Percentiles rank a stretch among this genome's conserved stretches.
Conservation (phyloP, 2,113 vertebrate genomes). For the Ploceus nigricollis region DNA sequence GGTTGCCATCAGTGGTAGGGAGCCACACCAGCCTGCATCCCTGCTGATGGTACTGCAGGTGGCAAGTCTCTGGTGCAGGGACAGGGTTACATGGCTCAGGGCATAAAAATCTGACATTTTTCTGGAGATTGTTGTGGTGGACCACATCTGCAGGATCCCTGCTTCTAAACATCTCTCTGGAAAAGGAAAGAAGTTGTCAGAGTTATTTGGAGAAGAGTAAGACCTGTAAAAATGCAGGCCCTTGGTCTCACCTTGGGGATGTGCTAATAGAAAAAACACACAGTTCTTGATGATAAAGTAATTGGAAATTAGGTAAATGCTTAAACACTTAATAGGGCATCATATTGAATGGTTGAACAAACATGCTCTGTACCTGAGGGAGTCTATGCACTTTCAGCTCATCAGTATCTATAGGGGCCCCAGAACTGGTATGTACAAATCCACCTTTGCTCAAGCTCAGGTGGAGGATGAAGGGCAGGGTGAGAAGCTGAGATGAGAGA, state of each 20-base stretch:
- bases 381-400: neutral
- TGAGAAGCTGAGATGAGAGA: neutral
- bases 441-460: neutral
- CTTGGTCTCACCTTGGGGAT: neutral
- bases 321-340: neutral
- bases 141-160: neutral
- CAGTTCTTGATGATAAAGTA: neutral
- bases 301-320: neutral
- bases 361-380: neutral
- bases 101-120: neutral
- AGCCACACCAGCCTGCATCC: fast-evolving
- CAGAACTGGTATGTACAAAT: neutral
- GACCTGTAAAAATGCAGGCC: neutral
- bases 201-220: neutral
- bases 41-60: fast-evolving
- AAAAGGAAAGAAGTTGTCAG: neutral
- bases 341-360: neutral
- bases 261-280: neutral
- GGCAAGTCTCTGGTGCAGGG: neutral
- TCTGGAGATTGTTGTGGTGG: neutral
- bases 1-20: fast-evolving
- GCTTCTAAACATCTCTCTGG: neutral
- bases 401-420: neutral
- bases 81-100: neutral
- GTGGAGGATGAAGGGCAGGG: neutral